A percentile compares a stretch with the other conserved stretches of the same genome.
These are phyloP conservation scores for Campoplex nolae DNA, from an alignment of 2,888 invertebrate genomes.

Conservation along the genomic window DNA sequence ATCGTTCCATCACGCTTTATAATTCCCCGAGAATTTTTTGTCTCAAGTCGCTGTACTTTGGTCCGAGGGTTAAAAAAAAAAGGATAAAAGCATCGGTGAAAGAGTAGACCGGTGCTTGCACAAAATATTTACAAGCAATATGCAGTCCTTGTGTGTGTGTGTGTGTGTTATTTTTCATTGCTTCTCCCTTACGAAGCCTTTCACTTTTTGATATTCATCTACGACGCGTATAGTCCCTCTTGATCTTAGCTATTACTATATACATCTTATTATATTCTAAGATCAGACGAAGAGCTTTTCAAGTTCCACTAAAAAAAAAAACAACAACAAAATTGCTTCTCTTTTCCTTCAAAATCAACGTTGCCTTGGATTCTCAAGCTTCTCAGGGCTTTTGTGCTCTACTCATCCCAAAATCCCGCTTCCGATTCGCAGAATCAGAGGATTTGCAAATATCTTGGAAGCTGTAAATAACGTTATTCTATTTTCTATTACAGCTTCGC, in stretches of 20 bases:
- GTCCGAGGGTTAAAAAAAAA: conserved; percentile 24
- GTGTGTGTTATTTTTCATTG: conserved; percentile 1
- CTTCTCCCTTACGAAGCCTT: conserved; percentile 50
- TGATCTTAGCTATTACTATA: conserved; percentile 19
- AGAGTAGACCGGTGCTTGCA: conserved; percentile 44
- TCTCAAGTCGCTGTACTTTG: conserved; percentile 30
- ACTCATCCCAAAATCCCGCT: neutral
- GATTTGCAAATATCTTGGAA: neutral
- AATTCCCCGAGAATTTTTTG: conserved; percentile 51
- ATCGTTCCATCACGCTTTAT: conserved; percentile 24
- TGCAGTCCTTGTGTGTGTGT: conserved; percentile 51
- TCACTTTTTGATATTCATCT: conserved; percentile 22
- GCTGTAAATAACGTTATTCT: too few species aligned
- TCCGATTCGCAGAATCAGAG: neutral
- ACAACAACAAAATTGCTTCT: neutral
- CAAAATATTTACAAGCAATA: conserved; percentile 68
- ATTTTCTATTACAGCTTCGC: too few species aligned
- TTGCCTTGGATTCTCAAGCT: conserved; percentile 34
- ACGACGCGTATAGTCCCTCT: neutral
- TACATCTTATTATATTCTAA: neutral
- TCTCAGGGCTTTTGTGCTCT: conserved; percentile 1
- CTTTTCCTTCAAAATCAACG: conserved; percentile 16
- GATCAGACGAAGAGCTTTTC: conserved; percentile 15
- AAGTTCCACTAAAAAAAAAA: neutral
- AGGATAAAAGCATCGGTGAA: conserved; percentile 24